Conservation (phyloP, 2,113 vertebrate genomes). For the Columbina picui region DNA sequence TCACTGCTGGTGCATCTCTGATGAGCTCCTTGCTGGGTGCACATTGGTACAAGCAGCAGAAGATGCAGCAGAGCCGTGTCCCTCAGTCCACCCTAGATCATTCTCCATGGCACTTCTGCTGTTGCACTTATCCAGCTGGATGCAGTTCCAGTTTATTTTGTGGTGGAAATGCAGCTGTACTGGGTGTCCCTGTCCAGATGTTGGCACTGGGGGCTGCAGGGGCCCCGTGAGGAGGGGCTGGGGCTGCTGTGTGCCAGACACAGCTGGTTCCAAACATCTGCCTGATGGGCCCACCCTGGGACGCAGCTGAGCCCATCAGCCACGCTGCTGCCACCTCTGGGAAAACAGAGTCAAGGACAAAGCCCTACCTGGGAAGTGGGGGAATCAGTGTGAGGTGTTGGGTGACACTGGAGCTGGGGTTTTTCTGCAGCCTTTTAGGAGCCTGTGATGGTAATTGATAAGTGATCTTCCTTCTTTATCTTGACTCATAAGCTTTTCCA, state of each 20-base stretch:
- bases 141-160: background rate
- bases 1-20: background rate
- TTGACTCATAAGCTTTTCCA: background rate
- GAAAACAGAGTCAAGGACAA: background rate
- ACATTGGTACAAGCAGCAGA: accelerated
- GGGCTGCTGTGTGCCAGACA: accelerated
- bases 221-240: background rate
- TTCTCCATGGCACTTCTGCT: background rate
- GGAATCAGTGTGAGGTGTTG: accelerated
- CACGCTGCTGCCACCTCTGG: background rate
- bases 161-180: accelerated
- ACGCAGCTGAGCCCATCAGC: background rate
- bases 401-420: no score
- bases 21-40: accelerated
- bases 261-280: background rate
- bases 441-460: background rate
- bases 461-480: background rate
- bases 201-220: background rate
- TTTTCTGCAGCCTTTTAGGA: accelerated
- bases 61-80: accelerated
- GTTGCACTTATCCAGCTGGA: background rate
- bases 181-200: background rate
- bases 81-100: accelerated
- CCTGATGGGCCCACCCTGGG: background rate
- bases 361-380: accelerated